Conservation (phyloP, 2,888 invertebrate species). For the Masnerella sp. region DNA sequence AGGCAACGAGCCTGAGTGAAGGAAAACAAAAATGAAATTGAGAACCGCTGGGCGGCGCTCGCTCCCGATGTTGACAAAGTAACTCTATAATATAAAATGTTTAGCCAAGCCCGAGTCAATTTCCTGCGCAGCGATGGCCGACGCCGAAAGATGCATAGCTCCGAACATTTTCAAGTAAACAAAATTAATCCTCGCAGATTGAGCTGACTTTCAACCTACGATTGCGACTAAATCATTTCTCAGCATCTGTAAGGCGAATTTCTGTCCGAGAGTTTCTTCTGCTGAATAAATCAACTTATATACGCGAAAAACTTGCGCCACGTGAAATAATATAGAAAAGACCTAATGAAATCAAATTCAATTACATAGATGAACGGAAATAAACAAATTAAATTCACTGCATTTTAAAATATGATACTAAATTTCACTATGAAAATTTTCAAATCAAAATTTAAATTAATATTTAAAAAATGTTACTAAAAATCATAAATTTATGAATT, state of each 20-base stretch:
- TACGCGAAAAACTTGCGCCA: no score
- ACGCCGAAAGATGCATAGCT: conserved; percentile 32
- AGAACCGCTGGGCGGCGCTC: conserved; percentile 53
- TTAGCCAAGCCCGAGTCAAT: conserved; percentile 63
- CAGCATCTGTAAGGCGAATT: conserved; percentile 21
- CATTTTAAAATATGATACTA: no score
- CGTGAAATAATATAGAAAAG: no score
- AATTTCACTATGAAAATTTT: no score
- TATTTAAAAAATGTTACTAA: no score
- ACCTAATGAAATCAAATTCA: no score
- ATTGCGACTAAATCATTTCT: conserved; percentile 29
- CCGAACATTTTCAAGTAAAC: conserved; percentile 58
- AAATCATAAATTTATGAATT: no score
- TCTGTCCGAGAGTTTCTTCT: no score
- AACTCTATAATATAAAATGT: conserved; percentile 66
- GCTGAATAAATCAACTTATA: no score
- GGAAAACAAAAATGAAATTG: conserved; percentile 59
- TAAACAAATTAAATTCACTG: no score
- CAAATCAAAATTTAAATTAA: no score
- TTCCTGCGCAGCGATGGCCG: conserved; percentile 54
- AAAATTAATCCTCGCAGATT: conserved; percentile 53
- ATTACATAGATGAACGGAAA: no score
- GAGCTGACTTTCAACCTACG: conserved; percentile 45
- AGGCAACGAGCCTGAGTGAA: conserved; percentile 43
- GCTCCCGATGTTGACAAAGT: conserved; percentile 63